Evolutionary conservation across 2,888 invertebrate genomes (phyloP).

Genomic region (Tanytarsus gracilentus): DNA sequence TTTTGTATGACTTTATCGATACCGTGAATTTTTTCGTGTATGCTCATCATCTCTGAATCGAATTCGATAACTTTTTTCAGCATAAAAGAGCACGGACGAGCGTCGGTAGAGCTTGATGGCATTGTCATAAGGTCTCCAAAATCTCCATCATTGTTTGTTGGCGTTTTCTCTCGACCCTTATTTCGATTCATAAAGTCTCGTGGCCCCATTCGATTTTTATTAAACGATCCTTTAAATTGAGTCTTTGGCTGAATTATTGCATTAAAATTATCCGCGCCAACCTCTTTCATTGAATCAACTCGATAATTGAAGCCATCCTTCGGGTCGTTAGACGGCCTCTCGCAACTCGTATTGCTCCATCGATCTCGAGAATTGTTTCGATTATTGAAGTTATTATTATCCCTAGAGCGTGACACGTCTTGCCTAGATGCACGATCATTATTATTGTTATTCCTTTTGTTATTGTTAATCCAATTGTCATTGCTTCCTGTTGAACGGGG

Average conservation of each 20-base stretch:
- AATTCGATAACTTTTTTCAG: constrained; percentile 14
- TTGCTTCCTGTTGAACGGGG: no score
- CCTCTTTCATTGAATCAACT: not conserved
- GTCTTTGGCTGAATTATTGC: constrained; percentile 6
- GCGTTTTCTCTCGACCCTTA: not conserved
- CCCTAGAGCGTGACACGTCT: no score
- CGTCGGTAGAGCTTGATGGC: not conserved
- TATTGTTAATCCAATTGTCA: no score
- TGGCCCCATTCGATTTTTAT: constrained; percentile 4
- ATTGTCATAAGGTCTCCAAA: not conserved
- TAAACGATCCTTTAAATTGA: constrained; percentile 25
- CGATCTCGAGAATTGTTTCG: no score
- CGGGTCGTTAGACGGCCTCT: not conserved
- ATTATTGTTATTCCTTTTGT: no score
- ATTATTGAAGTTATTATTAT: no score
- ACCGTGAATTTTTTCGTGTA: constrained; percentile 23
- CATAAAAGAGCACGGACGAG: constrained; percentile 1
- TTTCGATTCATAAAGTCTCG: not conserved
- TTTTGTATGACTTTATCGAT: constrained; percentile 28
- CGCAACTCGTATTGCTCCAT: no score
- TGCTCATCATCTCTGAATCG: not conserved
- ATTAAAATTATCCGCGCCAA: not conserved
- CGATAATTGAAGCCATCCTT: constrained; percentile 9
- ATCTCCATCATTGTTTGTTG: constrained; percentile 12
- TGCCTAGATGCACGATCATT: no score